phyloP scores from a whole-genome alignment of 2,113 vertebrate species.

The Seriola aureovittata region DNA sequence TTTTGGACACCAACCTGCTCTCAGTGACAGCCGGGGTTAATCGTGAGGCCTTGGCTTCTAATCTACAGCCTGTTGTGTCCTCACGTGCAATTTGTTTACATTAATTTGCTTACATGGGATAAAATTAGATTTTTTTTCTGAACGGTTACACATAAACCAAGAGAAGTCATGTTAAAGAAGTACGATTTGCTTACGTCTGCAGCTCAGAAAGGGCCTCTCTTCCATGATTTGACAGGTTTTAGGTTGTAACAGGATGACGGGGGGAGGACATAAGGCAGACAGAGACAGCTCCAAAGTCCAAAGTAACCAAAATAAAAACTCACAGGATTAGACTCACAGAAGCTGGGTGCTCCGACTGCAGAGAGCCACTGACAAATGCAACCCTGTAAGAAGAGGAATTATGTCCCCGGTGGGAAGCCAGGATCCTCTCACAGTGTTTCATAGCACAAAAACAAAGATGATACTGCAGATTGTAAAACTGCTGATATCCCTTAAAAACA shows the following conservation, averaged over 20 bases:
- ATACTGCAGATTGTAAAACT: neutral
- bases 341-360: neutral
- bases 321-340: neutral
- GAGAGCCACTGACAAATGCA: no score
- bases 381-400: no score
- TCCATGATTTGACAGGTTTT: neutral
- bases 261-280: neutral
- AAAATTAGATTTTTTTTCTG: neutral
- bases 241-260: neutral
- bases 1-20: conserved; percentile 37
- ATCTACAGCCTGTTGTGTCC: conserved; percentile 12
- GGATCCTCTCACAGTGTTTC: no score
- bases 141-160: neutral
- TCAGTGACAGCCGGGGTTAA: conserved; percentile 14
- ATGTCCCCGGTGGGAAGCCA: no score
- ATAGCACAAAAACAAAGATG: no score
- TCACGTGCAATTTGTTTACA: conserved; percentile 3
- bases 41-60: conserved; percentile 10
- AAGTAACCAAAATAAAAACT: neutral
- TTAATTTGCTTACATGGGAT: neutral
- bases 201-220: neutral
- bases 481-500: no score
- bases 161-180: neutral
- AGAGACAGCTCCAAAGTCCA: neutral
- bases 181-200: neutral